Conservation (phyloP, 1,140 invertebrate genomes). For the Schlechtendalia chinensis region DNA sequence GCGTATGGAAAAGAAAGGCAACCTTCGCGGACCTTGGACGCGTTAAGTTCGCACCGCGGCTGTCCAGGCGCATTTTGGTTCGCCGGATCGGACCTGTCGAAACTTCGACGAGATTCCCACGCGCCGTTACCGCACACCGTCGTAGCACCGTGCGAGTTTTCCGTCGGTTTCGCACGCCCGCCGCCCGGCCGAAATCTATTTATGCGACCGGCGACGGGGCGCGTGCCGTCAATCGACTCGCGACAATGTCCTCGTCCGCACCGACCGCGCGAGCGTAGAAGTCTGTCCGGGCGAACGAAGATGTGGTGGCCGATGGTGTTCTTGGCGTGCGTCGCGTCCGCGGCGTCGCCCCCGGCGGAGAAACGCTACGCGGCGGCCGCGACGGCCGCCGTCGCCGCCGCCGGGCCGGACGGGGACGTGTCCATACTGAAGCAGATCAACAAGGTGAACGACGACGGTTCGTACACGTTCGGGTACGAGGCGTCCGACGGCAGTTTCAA, state of each 20-base stretch:
- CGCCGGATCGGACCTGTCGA: conserved; percentile 37
- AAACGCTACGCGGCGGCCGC: not conserved
- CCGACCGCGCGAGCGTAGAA: not conserved
- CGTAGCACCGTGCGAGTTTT: conserved; percentile 38
- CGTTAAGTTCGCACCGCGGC: conserved; percentile 13
- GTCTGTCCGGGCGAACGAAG: too few species aligned
- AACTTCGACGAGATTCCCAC: conserved; percentile 32
- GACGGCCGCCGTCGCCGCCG: not conserved
- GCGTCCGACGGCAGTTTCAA: conserved; percentile 80
- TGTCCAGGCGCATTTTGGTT: too few species aligned
- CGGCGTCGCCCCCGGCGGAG: not conserved
- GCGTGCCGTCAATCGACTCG: not conserved
- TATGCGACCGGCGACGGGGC: not conserved
- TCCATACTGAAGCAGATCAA: conserved; percentile 74
- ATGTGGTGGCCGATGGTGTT: not conserved
- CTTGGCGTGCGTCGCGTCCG: not conserved
- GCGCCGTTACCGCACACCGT: conserved; percentile 24
- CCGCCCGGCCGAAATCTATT: conserved; percentile 25
- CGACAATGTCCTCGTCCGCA: conserved; percentile 32
- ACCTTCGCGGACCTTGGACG: conserved; percentile 26
- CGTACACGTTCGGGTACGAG: conserved; percentile 82
- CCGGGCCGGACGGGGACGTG: conserved; percentile 57
- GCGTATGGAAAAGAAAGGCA: not conserved
- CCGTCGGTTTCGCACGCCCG: conserved; percentile 12
- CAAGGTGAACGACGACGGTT: conserved; percentile 77